phyloP scores from a whole-genome alignment of 2,888 invertebrate genomes.

The Drosophila robusta region DNA sequence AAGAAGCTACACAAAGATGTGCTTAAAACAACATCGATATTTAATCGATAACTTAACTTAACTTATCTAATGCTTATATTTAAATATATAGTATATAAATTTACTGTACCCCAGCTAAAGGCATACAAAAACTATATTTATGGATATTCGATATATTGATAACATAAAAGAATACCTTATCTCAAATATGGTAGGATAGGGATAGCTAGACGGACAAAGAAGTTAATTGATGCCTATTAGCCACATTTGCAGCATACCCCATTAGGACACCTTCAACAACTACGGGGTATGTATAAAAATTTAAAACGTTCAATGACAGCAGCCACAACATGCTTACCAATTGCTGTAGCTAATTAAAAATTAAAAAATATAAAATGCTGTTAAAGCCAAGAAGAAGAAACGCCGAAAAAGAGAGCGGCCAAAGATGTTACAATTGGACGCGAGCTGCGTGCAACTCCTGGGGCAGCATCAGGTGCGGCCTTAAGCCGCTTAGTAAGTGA shows the following conservation, averaged over 20 bases:
- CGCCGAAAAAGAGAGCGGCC: conserved; percentile 31
- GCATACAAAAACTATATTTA: too few species aligned
- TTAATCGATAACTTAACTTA: too few species aligned
- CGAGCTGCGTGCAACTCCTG: conserved; percentile 4
- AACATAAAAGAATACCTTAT: too few species aligned
- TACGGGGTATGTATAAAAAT: conserved; percentile 5
- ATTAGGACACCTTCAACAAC: not conserved
- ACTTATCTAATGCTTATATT: too few species aligned
- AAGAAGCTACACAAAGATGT: too few species aligned
- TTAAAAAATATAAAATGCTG: conserved; percentile 14
- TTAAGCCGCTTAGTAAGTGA: conserved; percentile 75
- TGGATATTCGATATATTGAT: too few species aligned
- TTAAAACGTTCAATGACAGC: conserved; percentile 38
- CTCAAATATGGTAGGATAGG: too few species aligned
- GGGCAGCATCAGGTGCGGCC: conserved; percentile 68
- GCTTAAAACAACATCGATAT: too few species aligned
- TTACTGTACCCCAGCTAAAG: too few species aligned
- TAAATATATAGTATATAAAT: too few species aligned
- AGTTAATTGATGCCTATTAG: too few species aligned
- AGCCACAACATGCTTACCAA: conserved; percentile 46
- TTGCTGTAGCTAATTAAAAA: conserved; percentile 70
- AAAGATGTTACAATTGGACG: conserved; percentile 22
- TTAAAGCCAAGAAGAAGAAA: not conserved
- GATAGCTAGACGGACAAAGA: too few species aligned
- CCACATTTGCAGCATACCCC: conserved; percentile 1